Evolutionary conservation across 2,888 invertebrate species (phyloP), one percentile per base, ranked within the genome.

Genomic region (Lamproptera curius): DNA sequence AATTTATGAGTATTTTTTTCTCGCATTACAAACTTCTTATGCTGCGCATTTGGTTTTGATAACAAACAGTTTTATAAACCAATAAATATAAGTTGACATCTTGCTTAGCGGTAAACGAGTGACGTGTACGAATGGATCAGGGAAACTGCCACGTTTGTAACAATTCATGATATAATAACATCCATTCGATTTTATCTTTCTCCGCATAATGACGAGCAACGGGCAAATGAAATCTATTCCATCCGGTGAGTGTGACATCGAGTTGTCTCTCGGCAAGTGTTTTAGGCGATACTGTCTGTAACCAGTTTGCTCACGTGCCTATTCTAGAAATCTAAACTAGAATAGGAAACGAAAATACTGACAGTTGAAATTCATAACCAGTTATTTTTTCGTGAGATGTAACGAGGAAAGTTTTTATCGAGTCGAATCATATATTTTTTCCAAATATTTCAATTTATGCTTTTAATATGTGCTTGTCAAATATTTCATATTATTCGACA

Each of bases 301-400:
- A 68, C 73, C 46, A 57, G 71, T 72, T 67, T 50, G 53, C 57
- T 54, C 51, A 56, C 53, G 55, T 54, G 53, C 50, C 46, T 52
- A 54, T 58, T 56, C 57, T 63, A 70, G 67, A 67, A 65, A 66
- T 64, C 65, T 62, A 59, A 58, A 62, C 61, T 53, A 54, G 59
- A 58, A 58, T 54, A 59, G 54, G 53, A 65, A 65, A 65, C 56
- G 57, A 57, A 62, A 62, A 58, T 58, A 44, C 53, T 57, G 58
- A 31, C 38, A 16, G 38, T 61, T 60, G 61, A 63, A 58, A 59
- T 53, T 57, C 34, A 54, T 51, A 50, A 46, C 42, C 16, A 38
- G 49, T 52, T 49, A n/a, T 16, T 33, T 20, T 17, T 16, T 1
- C 17, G 31, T 11, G 11, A 10, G 6, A 3, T 20, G 20, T 6